Base-by-base conservation (phyloP, 2,113 vertebrate genomes). In the Leucopsar rothschildi region DNA sequence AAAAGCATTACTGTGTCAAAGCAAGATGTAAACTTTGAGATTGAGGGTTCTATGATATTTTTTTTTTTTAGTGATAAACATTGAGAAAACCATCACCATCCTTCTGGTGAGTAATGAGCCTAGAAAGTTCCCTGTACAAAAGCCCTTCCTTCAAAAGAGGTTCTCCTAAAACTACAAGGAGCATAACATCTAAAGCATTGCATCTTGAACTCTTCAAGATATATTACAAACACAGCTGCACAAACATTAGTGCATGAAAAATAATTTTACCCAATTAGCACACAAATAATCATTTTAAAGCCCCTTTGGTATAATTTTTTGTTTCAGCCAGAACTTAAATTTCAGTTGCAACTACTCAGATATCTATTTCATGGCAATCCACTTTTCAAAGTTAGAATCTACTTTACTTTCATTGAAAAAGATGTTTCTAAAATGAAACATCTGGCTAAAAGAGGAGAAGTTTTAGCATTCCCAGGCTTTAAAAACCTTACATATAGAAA, bases 181-280 rank as follows among this genome's bases (percentile, higher is more conserved):
- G 27, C 81, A 71, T 5, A 83, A 69, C 63, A 89, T 84, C 85
- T 85, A 79, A 93, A 96, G 61, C 64, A 92, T 92, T 44, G 50
- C 45, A 83, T 90, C 89, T 95, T 72, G 72, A 85, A 88, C 82
- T 96, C 97, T 85, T 83, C 63, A 95, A 83, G 92, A 87, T 90
- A 86, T 60, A 91, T 92, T 92, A 94, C 90, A 96, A 96, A 93
- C 92, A 96, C 96, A 97, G 96, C 97, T 97, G 97, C 49, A 5
- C 86, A 96, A 96, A 95, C 1, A 13, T 88, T 92, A 94, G 93
- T 59, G 65, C 79, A 88, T 57, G 42, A 96, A 93, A 90, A 94
- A 91, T 29, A 82, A 89, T 87, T 88, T 77, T 82, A 80, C 76
- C 57, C 72, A 91, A 97, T 97, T 97, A 97, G 91, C 86, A 90